Percentiles rank a stretch among this genome's conserved stretches.
Conservation (phyloP, 1,140 invertebrate genomes). For the Magallana angulata region DNA sequence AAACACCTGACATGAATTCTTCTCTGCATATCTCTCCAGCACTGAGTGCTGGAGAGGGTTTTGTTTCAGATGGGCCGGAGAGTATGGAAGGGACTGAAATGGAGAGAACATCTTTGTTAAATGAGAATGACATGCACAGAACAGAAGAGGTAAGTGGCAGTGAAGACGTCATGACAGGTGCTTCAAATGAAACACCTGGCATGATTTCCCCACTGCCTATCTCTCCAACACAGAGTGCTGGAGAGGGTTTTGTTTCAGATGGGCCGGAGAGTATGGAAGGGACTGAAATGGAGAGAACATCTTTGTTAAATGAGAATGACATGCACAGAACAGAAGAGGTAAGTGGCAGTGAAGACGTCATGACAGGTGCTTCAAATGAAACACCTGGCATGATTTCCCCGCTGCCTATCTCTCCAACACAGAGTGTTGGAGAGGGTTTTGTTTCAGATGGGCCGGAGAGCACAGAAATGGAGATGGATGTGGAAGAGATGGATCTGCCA, state of each 20-base stretch:
- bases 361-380: not conserved
- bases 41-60: not conserved
- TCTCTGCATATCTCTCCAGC: not conserved
- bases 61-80: not conserved
- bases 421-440: constrained; percentile 1
- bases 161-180: not conserved
- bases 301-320: not conserved
- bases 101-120: not conserved
- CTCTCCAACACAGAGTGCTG: not conserved
- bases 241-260: constrained; percentile 1
- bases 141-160: constrained; percentile 4
- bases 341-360: constrained; percentile 1
- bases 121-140: not conserved
- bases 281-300: not conserved
- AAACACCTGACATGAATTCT: not conserved
- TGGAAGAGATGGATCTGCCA: not conserved
- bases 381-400: not conserved
- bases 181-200: not conserved
- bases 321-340: not conserved
- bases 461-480: not conserved
- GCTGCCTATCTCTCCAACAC: not conserved
- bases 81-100: not conserved
- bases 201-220: not conserved
- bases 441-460: not conserved
- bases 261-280: not conserved